A percentile compares a stretch with the other conserved stretches of the same genome.
phyloP scores from a whole-genome alignment of 23 tunicate genomes.

The Corella eumyota region DNA sequence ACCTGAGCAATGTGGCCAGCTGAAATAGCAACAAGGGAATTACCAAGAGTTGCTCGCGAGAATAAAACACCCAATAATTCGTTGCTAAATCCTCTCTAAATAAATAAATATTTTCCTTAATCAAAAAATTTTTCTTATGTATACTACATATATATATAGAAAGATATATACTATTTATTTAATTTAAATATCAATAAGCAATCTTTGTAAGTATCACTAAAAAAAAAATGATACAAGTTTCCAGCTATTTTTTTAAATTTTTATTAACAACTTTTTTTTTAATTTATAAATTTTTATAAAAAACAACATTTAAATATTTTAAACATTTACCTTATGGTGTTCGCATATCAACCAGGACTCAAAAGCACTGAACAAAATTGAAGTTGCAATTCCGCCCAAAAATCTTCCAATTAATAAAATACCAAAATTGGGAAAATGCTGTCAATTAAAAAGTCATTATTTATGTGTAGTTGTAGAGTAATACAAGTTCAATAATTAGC shows the following conservation, averaged over 20 bases:
- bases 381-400: constrained; percentile 53
- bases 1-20: constrained; percentile 42
- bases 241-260: no score
- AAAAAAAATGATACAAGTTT: no score
- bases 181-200: no score
- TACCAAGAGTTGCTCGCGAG: constrained; percentile 44
- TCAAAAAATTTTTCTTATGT: no score
- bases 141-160: no score
- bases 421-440: constrained; percentile 47
- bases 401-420: constrained; percentile 41
- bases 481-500: background rate
- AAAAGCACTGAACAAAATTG: constrained; percentile 61
- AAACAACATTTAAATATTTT: background rate
- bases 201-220: no score
- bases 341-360: constrained; percentile 73
- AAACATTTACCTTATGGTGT: constrained; percentile 25
- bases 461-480: no score
- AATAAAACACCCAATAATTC: constrained; percentile 23
- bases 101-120: no score
- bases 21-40: constrained; percentile 56
- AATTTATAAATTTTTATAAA: background rate
- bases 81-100: constrained; percentile 26
- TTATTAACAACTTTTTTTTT: no score
- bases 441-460: no score
- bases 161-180: no score